Evolutionary conservation across 23 tunicate species (phyloP), one percentile per base, ranked within the genome.

Genomic region (Halocynthia roretzi): DNA sequence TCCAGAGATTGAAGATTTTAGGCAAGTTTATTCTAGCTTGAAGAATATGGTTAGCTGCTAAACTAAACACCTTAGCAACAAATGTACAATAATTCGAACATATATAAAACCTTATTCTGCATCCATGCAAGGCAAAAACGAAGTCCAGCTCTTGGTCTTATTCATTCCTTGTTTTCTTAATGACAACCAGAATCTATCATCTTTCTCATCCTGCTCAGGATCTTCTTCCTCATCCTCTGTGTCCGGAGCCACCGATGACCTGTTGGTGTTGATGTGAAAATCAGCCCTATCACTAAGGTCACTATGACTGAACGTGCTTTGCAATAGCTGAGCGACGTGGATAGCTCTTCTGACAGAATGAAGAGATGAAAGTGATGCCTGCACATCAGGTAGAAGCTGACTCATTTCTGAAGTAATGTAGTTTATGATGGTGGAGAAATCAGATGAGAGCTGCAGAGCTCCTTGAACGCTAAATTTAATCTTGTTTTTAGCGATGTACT

Each of bases 401-500:
- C 72, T 56, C 49, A 72, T 77, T 8, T 82, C 77, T 22, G 82
- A 58, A 52, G 87, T 75, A 2, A 85, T 77, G 75, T 70, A 86
- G 50, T 86, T 84, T 9, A 82, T 40, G 51, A 92, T 68, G 64
- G 65, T 56, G 7, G 89, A 82, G 12, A 92, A 80, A 67, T 92
- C 98, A 9, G 78, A 75, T 19, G 74, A 84, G 53, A 92, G 63
- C 56, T 92, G 91, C 74, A 86, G 10, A 7, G 91, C 90, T 6
- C 92, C 98, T 78, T 92, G 87, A 14, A 83, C 80, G 52, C 92
- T 92, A 75, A 92, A 92, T 6, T 63, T 62, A 6, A 86, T 74
- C 44, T 75, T 82, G 17, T 72, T 72, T 64, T 68, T 54, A 44
- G 80, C 64, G 5, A 92, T 92, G 40, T 77, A 73, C 51, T 71